Conservation (phyloP, 2,797 vertebrate genomes). For the Odontamblyopus rebecca region DNA sequence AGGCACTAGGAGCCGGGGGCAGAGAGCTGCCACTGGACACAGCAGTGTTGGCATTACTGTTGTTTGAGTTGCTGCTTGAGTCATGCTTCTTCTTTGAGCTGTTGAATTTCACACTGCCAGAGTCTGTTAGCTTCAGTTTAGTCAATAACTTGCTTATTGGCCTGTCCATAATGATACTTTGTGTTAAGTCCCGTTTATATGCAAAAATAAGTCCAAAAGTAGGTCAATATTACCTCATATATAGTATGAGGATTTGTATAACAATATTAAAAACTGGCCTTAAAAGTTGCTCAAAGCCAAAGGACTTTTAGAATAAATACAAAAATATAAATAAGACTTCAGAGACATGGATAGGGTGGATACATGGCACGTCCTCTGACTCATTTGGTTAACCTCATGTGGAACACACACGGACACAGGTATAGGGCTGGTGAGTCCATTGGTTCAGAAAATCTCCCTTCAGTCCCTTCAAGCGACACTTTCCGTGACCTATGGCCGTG, state of each 20-base stretch:
- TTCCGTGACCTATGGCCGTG: slow-evolving; percentile 49
- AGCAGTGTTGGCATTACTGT: slow-evolving; percentile 76
- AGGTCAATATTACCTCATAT: slow-evolving; percentile 40
- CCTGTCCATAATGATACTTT: slow-evolving; percentile 76
- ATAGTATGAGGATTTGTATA: slow-evolving; percentile 59
- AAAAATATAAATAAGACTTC: slow-evolving; percentile 67
- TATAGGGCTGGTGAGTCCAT: slow-evolving; percentile 53
- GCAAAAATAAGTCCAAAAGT: slow-evolving; percentile 18
- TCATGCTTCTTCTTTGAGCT: slow-evolving; percentile 82
- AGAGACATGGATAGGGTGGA: slow-evolving; percentile 64
- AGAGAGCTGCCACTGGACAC: slow-evolving; percentile 42
- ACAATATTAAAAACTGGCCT: slow-evolving; percentile 51
- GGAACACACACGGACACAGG: slow-evolving; percentile 55
- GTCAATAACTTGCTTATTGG: slow-evolving; percentile 84
- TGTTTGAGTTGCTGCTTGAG: slow-evolving; percentile 77
- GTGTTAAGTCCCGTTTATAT: slow-evolving; percentile 13
- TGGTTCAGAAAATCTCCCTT: slow-evolving; percentile 39
- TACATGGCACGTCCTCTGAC: slow-evolving; percentile 65
- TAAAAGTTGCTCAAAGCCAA: slow-evolving; percentile 19
- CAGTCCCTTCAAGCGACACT: slow-evolving; percentile 43
- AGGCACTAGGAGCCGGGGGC: slow-evolving; percentile 55
- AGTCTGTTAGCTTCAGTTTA: slow-evolving; percentile 85
- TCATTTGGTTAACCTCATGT: slow-evolving; percentile 59
- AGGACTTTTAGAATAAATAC: slow-evolving; percentile 63
- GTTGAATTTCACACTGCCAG: slow-evolving; percentile 83